Evolutionary conservation across 2,888 invertebrate genomes (phyloP), one percentile per base, ranked within the genome.

Genomic region (Lottia scabra): DNA sequence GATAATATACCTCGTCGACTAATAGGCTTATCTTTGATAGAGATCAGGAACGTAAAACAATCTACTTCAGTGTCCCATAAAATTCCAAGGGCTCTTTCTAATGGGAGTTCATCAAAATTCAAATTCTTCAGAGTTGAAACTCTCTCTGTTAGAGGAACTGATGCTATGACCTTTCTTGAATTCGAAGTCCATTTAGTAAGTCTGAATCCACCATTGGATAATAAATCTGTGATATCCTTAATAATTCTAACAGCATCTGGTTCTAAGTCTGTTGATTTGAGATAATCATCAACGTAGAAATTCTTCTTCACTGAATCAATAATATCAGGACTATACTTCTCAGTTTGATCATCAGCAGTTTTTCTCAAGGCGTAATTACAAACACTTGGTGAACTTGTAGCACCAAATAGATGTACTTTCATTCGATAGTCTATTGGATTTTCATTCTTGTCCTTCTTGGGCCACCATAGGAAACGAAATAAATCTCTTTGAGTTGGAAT

Each of bases 161-260:
- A 63, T 16, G 65, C 38, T 65, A 82, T 73, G 1, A 81, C 77
- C 44, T 76, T 65, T 27, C 67, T 65, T 27, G 65, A 65, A 46
- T 76, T 76, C 3, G 71, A 73, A 13, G 80, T 13, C 72, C 77
- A 81, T 63, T 81, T 79, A 43, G 73, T 65, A 1, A 81, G 62
- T 10, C 70, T 27, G 23, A 73, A 80, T 15, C 75, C 74, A 16
- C 76, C 79, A 62, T 68, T 30, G 15, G 38, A 1, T 12, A 63
- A 19, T 5, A 74, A 8, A 1, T 19, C 27, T 15, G 26, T 48
- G 19, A 71, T 46, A 4, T 65, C 48, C 23, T 63, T 16, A 2
- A 65, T 26, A 10, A 62, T n/a, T 15, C 38, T 1, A 16, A 65
- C 65, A n/a, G 65, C 63, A 45, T 67, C 56, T 19, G 38, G 12